Base-by-base conservation (phyloP, 1,140 invertebrate genomes). In the Oscheius sp. region DNA sequence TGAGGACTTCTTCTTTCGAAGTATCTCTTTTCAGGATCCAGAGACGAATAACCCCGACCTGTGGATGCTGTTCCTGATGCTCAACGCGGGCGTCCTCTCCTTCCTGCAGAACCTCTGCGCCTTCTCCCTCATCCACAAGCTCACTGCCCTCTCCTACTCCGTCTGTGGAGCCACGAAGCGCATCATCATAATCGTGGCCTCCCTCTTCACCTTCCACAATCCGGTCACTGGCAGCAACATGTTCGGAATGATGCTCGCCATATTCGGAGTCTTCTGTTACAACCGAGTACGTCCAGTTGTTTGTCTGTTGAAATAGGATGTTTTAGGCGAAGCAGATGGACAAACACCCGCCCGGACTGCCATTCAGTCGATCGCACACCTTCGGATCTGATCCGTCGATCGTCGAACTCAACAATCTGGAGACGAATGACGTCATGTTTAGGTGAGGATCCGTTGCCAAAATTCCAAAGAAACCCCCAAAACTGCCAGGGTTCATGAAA, bases 141-240 rank as follows among this genome's bases (percentile, higher is more conserved):
- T 97, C 1, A 90, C 93, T 18, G 93, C 95, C 20, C 87, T 97
- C 28, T 94, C 93, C 0, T 98, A 97, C 85, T 93, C 94, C 0
- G 93, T 98, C 26, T 93, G 93, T 18, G 96, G 92, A 85, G 92
- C 93, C 15, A 93, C 93, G n/a, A 97, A 98, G 86, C 88, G 95
- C 78, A 93, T 97, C 75, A 92, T 92, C 72, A 91, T 97, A 23
- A 97, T 97, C 79, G 90, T 89, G 26, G 90, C 93, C 28, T 96
- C 93, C 3, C 87, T 98, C 67, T 85, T 96, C 45, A 88, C 95
- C 74, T 86, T 97, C 70, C 90, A 91, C 31, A 98, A 98, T 87
- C 94, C 94, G 1, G 93, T 97, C 1, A 93, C 93, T 2, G 86
- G n/a, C 28, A 85, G 90, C 36, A 97, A 98, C 86, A 85, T 95